Percentiles rank a stretch among this genome's conserved stretches.
These are phyloP conservation scores for Pachyramphus minor DNA, from an alignment of 2,113 vertebrate species.

Conservation along the genomic window DNA sequence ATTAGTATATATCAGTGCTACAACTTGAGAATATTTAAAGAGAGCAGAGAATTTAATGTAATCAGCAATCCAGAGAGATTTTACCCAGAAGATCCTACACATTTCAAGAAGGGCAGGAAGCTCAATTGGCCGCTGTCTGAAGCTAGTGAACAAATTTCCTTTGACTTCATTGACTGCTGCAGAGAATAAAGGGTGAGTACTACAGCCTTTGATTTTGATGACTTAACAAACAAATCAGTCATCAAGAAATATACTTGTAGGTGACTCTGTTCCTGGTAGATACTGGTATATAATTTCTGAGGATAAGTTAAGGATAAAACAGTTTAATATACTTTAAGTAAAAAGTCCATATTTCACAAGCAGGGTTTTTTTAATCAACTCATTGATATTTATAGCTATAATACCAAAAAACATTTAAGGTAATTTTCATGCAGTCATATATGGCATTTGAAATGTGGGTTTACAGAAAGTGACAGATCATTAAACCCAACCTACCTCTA, in stretches of 20 bases:
- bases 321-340: neutral
- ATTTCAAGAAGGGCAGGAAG: neutral
- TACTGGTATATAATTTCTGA: neutral
- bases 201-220: neutral
- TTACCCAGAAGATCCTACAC: neutral
- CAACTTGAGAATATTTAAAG: neutral
- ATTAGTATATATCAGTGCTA: neutral
- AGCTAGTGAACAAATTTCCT: neutral
- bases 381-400: neutral
- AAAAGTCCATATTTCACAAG: neutral
- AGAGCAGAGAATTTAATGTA: neutral
- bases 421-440: neutral
- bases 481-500: slow-evolving; percentile 44
- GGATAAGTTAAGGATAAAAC: neutral
- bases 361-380: neutral
- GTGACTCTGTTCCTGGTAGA: neutral
- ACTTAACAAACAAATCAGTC: neutral
- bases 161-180: neutral
- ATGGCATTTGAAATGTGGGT: slow-evolving; percentile 23
- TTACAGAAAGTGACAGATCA: slow-evolving; percentile 58
- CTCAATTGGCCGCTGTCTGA: neutral
- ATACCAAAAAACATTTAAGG: neutral
- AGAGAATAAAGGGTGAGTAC: neutral
- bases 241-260: neutral
- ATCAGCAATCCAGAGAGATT: neutral